Base-by-base conservation (phyloP, 1,140 invertebrate species). In the Cotesia chilonis region DNA sequence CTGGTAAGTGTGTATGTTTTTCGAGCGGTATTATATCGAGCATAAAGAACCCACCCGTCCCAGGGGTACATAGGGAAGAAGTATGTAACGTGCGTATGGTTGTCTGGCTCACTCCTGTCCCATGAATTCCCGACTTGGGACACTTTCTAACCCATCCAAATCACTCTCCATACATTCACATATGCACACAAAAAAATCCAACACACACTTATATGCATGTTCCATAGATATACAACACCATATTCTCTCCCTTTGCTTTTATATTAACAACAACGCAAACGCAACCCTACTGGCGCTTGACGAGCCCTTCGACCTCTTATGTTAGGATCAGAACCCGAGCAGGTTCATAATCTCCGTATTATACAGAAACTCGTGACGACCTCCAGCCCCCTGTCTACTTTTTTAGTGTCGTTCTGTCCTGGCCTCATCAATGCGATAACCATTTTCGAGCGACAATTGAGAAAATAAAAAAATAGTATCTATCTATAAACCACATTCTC, bases 1-100 rank as follows among this genome's bases (percentile, higher is more conserved):
- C 61, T 12, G 79, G 74, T 74, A 83, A 84, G 84, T 84, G 83
- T 85, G 85, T 86, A 85, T 86, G 84, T 87, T 87, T 86, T 86
- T 81, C 86, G 85, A 87, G 83, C 84, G 83, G 84, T 86, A 87
- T 87, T 87, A 86, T 86, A 87, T 87, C 84, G 85, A 86, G 85
- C 85, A 87, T 87, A 86, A 86, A 87, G 85, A 86, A 84, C 81
- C 83, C 66, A 78, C 82, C 81, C 71, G 82, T 87, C 85, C 84
- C 85, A 75, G 61, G 83, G 84, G 85, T 79, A 35, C 59, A 55
- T 35, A 55, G 66, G 36, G 70, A 81, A 78, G 77, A 64, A 77
- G 80, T 84, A 81, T 81, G 81, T 82, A 81, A 9, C 81, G 82
- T 78, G 77, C 81, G 79, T 83, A 77, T 80, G 78, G 54, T 63